These are phyloP conservation scores for Troides oblongomaculatus DNA, from an alignment of 2,888 invertebrate species.

Conservation along the genomic window DNA sequence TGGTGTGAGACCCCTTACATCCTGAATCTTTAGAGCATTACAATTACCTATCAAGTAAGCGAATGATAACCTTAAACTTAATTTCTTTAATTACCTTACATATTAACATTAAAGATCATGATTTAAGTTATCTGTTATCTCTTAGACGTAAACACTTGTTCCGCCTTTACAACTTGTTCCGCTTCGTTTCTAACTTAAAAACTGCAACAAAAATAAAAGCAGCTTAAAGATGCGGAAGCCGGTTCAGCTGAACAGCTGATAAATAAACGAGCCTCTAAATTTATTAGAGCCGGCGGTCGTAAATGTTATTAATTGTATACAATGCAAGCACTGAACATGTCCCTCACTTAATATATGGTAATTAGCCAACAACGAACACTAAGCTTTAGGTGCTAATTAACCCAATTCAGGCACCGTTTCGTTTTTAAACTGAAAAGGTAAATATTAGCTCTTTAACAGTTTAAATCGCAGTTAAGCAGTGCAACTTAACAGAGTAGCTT, in stretches of 20 bases:
- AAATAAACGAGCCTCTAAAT: conserved; percentile 11
- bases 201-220: background rate
- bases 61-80: too few relatives aligned
- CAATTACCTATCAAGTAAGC: too few relatives aligned
- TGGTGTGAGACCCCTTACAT: too few relatives aligned
- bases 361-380: conserved; percentile 22
- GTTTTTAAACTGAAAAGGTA: conserved; percentile 4
- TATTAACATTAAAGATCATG: too few relatives aligned
- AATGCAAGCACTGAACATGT: conserved; percentile 25
- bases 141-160: too few relatives aligned
- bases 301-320: conserved; percentile 25
- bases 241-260: conserved; percentile 1
- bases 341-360: conserved; percentile 24
- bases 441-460: too few relatives aligned
- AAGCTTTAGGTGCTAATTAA: conserved; percentile 14
- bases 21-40: too few relatives aligned
- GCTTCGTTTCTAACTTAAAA: too few relatives aligned
- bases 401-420: background rate
- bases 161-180: too few relatives aligned
- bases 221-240: conserved; percentile 1
- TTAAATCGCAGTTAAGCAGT: background rate
- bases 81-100: too few relatives aligned
- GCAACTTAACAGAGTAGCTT: too few relatives aligned
- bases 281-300: conserved; percentile 22
- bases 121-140: too few relatives aligned